phyloP scores from a whole-genome alignment of 2,797 vertebrate species.

The Myioborus miniatus region DNA sequence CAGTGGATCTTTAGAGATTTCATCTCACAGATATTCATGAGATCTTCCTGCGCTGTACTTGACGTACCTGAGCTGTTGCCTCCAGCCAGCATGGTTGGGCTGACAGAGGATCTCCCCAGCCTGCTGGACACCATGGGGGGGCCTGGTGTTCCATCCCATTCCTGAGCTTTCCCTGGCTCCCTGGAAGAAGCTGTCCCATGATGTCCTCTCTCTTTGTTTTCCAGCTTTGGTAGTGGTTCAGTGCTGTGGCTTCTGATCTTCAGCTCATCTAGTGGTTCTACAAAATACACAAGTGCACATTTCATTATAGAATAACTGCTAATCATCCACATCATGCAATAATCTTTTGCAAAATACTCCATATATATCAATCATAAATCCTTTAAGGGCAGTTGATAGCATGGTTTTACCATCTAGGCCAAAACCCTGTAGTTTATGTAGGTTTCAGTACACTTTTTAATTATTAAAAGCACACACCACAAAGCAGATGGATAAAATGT shows the following conservation, averaged over 20 bases:
- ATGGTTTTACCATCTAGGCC: neutral
- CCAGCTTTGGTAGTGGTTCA: constrained; percentile 87
- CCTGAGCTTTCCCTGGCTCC: constrained; percentile 91
- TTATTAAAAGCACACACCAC: neutral
- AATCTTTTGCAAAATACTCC: neutral
- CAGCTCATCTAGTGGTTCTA: constrained; percentile 84
- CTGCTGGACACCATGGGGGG: constrained; percentile 85
- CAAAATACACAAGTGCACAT: constrained; percentile 35
- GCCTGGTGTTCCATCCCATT: constrained; percentile 88
- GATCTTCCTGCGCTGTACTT: neutral
- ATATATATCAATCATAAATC: neutral
- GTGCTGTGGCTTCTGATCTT: constrained; percentile 87
- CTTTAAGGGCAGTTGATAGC: neutral
- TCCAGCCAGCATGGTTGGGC: constrained; percentile 85
- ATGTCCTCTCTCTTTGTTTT: constrained; percentile 86
- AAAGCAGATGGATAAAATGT: neutral
- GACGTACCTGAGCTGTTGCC: constrained; percentile 86
- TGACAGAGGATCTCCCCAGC: constrained; percentile 88
- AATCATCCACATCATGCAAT: neutral
- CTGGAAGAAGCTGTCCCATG: constrained; percentile 76
- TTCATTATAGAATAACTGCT: neutral
- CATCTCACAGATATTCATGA: neutral
- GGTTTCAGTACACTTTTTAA: neutral
- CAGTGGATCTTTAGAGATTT: neutral
- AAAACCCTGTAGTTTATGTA: neutral